Evolutionary conservation across 1,140 invertebrate species (phyloP).

Genomic region (Bradynema listronoti): DNA sequence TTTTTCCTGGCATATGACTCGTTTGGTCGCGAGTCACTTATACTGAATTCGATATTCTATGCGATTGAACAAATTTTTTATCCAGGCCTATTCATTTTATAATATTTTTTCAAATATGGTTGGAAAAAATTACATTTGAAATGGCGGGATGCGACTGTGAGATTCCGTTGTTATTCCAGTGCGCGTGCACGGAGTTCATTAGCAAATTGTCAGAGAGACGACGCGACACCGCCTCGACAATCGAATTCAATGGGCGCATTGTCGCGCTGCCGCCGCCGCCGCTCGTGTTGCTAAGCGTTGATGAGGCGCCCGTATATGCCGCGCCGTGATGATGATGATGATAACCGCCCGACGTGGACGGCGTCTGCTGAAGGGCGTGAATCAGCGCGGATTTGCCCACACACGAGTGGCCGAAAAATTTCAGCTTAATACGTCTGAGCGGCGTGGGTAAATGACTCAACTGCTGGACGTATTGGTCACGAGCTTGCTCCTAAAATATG

Average conservation of each 20-base stretch:
- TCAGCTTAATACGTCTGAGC: slow-evolving; percentile 69
- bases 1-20: no score
- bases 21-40: no score
- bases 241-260: slow-evolving; percentile 29
- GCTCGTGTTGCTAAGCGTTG: no score
- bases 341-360: slow-evolving; percentile 24
- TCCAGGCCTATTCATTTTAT: no score
- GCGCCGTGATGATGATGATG: slow-evolving; percentile 3
- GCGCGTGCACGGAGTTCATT: no score
- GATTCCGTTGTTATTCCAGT: background rate
- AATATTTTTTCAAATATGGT: no score
- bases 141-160: background rate
- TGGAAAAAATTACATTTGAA: background rate
- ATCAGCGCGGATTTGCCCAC: slow-evolving; percentile 72
- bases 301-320: no score
- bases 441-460: slow-evolving; percentile 66
- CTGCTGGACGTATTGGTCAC: slow-evolving; percentile 69
- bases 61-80: no score
- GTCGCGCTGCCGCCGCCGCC: background rate
- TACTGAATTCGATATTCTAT: no score
- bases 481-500: slow-evolving; percentile 60
- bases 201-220: slow-evolving; percentile 49
- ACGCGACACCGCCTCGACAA: slow-evolving; percentile 50
- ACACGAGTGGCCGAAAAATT: slow-evolving; percentile 64
- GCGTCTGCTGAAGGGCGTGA: slow-evolving; percentile 69